phyloP scores from a whole-genome alignment of 2,797 vertebrate genomes.

The Gymnocypris eckloni region DNA sequence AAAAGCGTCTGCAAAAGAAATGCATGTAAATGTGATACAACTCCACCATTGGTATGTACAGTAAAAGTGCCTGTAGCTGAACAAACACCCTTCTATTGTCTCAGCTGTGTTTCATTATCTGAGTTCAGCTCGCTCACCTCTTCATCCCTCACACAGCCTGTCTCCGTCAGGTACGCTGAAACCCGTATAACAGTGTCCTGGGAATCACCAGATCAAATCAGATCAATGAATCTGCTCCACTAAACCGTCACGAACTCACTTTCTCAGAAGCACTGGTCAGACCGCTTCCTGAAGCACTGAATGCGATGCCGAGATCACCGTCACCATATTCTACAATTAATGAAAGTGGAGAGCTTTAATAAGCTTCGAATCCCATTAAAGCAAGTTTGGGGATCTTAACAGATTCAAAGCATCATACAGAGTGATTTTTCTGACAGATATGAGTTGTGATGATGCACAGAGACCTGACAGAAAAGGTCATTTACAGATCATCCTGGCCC shows the following conservation, averaged over 20 bases:
- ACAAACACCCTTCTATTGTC: background rate
- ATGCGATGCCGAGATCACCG: slow-evolving; percentile 87
- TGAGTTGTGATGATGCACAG: slow-evolving; percentile 90
- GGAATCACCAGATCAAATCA: background rate
- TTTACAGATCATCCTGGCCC: background rate
- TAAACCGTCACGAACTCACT: slow-evolving; percentile 69
- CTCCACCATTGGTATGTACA: background rate
- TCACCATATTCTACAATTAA: slow-evolving; percentile 81
- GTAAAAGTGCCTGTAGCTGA: background rate
- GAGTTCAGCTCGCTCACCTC: slow-evolving; percentile 75
- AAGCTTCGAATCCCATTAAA: background rate
- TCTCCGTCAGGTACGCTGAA: slow-evolving; percentile 89
- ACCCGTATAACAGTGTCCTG: slow-evolving; percentile 95
- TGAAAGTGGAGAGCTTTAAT: rapidly evolving
- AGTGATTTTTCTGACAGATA: slow-evolving; percentile 89
- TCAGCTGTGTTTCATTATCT: background rate
- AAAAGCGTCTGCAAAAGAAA: no score
- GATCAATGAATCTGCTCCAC: background rate
- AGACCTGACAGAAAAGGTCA: slow-evolving; percentile 77
- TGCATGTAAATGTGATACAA: background rate
- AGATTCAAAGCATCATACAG: slow-evolving; percentile 90
- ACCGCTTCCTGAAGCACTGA: slow-evolving; percentile 86
- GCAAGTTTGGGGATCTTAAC: slow-evolving; percentile 73
- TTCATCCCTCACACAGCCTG: slow-evolving; percentile 93
- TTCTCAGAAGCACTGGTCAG: slow-evolving; percentile 92